These are phyloP conservation scores for Epistrophella euchroma DNA, from an alignment of 2,888 invertebrate genomes.

Conservation along the genomic window DNA sequence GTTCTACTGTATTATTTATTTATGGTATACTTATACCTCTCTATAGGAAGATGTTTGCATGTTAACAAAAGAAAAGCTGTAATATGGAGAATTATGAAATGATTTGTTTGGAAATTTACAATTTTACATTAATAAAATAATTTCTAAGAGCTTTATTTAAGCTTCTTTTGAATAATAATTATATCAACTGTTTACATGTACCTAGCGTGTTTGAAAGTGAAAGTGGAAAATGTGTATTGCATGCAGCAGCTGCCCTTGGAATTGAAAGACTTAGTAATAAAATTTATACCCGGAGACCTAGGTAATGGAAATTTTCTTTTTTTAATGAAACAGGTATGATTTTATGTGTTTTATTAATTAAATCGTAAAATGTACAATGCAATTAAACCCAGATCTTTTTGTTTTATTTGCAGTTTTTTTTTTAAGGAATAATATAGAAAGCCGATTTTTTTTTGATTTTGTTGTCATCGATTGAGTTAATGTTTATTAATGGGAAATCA, in stretches of 20 bases:
- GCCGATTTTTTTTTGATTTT: not conserved
- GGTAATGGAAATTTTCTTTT: not conserved
- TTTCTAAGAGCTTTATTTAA: not conserved
- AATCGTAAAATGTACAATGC: not conserved
- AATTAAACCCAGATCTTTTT: not conserved
- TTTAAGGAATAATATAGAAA: not conserved
- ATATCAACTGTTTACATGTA: not conserved
- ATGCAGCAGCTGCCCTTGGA: conserved; percentile 11
- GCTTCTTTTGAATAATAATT: not conserved
- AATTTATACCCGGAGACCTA: conserved; percentile 23
- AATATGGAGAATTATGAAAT: conserved; percentile 9
- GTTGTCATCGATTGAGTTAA: not conserved
- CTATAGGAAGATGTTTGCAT: not conserved
- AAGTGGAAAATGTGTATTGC: conserved; percentile 14
- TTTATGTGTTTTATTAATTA: conserved; percentile 14
- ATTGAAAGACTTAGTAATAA: conserved; percentile 4
- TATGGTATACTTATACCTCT: not conserved
- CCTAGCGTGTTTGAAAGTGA: conserved; percentile 2
- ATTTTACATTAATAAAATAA: conserved; percentile 15
- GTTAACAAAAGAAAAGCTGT: not conserved
- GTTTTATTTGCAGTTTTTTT: not conserved
- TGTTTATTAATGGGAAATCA: conserved; percentile 16
- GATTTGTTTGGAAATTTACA: conserved; percentile 13
- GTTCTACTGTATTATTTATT: conserved; percentile 18
- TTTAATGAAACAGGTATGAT: not conserved